These are phyloP conservation scores for Epinephelus malabaricus DNA, from an alignment of 2,797 vertebrate species.

Conservation along the genomic window DNA sequence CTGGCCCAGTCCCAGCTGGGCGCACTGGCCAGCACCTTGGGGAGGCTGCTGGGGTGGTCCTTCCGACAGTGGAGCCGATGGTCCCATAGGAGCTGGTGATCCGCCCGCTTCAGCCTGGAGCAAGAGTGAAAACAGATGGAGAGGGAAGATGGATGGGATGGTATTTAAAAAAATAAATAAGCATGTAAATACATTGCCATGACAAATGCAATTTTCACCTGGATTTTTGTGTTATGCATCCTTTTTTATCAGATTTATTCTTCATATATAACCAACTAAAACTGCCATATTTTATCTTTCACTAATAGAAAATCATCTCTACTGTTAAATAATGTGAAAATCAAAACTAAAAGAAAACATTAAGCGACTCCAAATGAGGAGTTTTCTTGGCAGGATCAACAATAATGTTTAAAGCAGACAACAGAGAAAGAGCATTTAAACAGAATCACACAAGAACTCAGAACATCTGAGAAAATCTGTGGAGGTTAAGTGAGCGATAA, in stretches of 20 bases:
- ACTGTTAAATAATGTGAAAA: conserved; percentile 8
- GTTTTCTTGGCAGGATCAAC: neutral
- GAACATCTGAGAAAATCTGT: neutral
- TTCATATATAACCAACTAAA: neutral
- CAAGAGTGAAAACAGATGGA: rapidly evolving
- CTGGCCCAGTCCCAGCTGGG: conserved; percentile 96
- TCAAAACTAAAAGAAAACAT: conserved; percentile 4
- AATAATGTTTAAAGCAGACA: conserved; percentile 32
- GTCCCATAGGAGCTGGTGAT: conserved; percentile 96
- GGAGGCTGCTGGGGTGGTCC: conserved; percentile 89
- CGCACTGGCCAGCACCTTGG: conserved; percentile 92
- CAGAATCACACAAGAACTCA: neutral
- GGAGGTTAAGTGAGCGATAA: neutral
- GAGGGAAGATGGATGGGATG: neutral
- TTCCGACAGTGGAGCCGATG: conserved; percentile 90
- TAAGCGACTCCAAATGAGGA: neutral
- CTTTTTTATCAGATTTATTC: neutral
- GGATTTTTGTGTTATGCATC: neutral
- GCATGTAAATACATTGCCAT: neutral
- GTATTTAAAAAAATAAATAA: neutral
- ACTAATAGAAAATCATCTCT: neutral
- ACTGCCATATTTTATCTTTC: neutral
- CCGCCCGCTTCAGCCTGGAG: conserved; percentile 91
- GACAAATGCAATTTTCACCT: neutral
- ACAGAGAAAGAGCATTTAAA: neutral